Base-by-base conservation (phyloP, 1,140 invertebrate genomes). In the Potamilus streckersoni region DNA sequence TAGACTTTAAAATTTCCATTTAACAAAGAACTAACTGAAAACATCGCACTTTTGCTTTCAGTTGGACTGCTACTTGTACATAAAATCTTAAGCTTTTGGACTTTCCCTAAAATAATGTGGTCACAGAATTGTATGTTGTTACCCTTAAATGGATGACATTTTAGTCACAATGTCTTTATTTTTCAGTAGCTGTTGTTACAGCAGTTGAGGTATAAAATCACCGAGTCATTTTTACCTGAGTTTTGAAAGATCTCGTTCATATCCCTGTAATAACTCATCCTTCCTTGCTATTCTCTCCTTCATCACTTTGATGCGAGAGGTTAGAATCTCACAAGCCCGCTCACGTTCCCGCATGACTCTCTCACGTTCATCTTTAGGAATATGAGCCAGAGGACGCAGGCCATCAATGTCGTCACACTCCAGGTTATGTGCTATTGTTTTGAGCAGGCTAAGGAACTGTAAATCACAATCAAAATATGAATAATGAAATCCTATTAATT, bases 201-300 rank as follows among this genome's bases (percentile, higher is more conserved):
- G 27, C 6, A 49, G 38, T 11, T 49, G 38, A 49, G 38, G 38
- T 49, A 49, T 8, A 49, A 31, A 49, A 49, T 49, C 38, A 49
- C 38, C n/a, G 38, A 61, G 14, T 57, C 20, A 38, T 59, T 66
- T 77, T 72, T 74, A 88, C 85, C 87, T 82, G 27, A 90, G 77
- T 72, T 88, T 90, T 16, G 85, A 84, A 23, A 90, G 74, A 79
- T 90, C 89, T 72, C 75, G 78, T 70, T 90, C 89, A 79, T 90
- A 90, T 27, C 85, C 86, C 62, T 87, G 82, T 17, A 90, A 70
- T 14, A 90, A 72, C 49, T 88, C 84, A 71, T 90, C 88, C 71
- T 90, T 90, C 62, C 89, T 76, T n/a, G 73, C 62, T n/a, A 89
- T 82, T 69, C 83, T 80, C 62, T 90, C 89, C 66, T 82, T 82